Evolutionary conservation across 2,113 vertebrate species (phyloP), one percentile per base, ranked within the genome.

Genomic region (Solea solea): DNA sequence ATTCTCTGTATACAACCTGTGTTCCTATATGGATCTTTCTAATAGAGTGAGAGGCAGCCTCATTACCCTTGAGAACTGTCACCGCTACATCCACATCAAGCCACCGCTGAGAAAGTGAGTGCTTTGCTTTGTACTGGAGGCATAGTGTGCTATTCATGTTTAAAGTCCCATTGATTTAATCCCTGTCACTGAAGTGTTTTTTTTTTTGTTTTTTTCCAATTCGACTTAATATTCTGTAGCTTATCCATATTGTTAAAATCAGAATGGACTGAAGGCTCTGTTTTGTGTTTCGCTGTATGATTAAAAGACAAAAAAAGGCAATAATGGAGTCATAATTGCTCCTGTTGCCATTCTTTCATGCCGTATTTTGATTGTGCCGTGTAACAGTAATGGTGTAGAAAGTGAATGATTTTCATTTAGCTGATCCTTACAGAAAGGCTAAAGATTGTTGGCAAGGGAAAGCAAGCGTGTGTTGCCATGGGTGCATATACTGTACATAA

Each of bases 141-240:
- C 82, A 50, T 74, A 72, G 69, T 61, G 81, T 40, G 84, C 83
- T 80, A 76, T 86, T 86, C 80, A 79, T 83, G 84, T 82, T 63
- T 76, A 78, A 76, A 83, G 51, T 79, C 76, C 61, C 55, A 82
- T 70, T 74, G 46, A 81, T 79, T 84, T 70, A 59, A 77, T 83
- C 60, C 70, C 39, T 76, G 73, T 71, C 77, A 77, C 78, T 82
- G 54, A 81, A 67, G 65, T 41, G 52, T 50, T 16, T 71, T 56
- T 76, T 71, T 56, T 76, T 55, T 76, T 71, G 51, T 76, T 55
- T 51, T 53, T 61, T 55, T 7, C 52, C 11, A 8, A 4, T 61
- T 58, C 55, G 75, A 55, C 64, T 39, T 5, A 44, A 59, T 54
- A 45, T 61, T 54, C 52, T 54, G 59, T 41, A 11, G 65, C 56